phyloP scores from a whole-genome alignment of 2,888 invertebrate species.

The Gymnosoma rotundatum region DNA sequence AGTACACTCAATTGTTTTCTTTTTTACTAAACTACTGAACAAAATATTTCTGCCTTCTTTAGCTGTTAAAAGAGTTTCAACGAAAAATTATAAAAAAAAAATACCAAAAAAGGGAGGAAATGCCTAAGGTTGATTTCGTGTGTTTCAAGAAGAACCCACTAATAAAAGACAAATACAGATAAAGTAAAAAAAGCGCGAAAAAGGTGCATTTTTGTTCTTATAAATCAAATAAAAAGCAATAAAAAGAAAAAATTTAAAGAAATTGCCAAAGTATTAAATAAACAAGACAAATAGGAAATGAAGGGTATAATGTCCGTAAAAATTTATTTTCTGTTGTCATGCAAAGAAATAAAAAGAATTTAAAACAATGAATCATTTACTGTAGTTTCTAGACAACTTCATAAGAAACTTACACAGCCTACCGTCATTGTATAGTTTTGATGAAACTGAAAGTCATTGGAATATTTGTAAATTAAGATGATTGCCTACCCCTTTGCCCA shows the following conservation, averaged over 20 bases:
- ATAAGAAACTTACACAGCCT: slow-evolving; percentile 8
- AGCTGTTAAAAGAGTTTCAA: background rate
- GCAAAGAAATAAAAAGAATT: background rate
- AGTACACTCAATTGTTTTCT: too few relatives aligned
- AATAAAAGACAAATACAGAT: slow-evolving; percentile 5
- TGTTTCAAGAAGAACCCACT: slow-evolving; percentile 1
- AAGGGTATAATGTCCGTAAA: background rate
- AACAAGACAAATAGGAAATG: background rate
- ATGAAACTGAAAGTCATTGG: slow-evolving; percentile 45
- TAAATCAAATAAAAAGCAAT: slow-evolving; percentile 28
- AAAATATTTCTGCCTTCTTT: background rate
- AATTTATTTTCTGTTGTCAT: background rate
- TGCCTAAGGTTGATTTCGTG: slow-evolving; percentile 44
- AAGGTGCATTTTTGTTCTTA: slow-evolving; percentile 36
- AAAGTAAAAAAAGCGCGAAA: slow-evolving; percentile 34
- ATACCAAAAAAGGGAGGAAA: slow-evolving; percentile 42
- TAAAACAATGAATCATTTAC: slow-evolving; percentile 36
- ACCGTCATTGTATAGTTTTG: background rate
- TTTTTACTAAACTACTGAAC: background rate
- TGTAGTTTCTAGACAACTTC: slow-evolving; percentile 24
- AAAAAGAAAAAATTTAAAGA: slow-evolving; percentile 13
- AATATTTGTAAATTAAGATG: background rate
- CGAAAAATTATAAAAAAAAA: background rate
- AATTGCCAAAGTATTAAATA: slow-evolving; percentile 3
- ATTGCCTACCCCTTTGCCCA: background rate